phyloP scores from a whole-genome alignment of 2,113 vertebrate species.

The Lutjanus erythropterus region DNA sequence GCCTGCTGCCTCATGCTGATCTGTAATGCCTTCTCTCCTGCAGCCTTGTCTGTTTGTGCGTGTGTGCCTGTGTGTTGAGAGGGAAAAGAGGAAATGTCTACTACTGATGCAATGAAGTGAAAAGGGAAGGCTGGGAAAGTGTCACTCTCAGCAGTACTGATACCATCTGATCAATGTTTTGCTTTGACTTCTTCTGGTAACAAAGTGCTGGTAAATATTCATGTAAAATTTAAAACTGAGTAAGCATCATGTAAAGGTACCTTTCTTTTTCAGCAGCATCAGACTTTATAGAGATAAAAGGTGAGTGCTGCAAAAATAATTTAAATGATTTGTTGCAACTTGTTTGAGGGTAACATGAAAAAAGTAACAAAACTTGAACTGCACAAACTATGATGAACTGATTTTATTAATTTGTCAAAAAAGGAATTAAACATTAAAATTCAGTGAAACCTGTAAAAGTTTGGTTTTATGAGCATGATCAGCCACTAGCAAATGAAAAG shows the following conservation, averaged over 20 bases:
- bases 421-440: neutral
- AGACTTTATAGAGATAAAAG: too few species aligned
- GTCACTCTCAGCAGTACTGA: neutral
- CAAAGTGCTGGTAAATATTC: neutral
- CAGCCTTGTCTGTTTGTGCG: slow-evolving; percentile 24
- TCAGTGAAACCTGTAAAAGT: neutral
- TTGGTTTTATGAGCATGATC: too few species aligned
- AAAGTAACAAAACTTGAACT: too few species aligned
- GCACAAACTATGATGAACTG: too few species aligned
- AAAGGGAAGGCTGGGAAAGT: slow-evolving; percentile 46
- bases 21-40: slow-evolving; percentile 39
- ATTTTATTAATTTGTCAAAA: neutral
- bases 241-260: too few species aligned
- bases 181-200: slow-evolving; percentile 6
- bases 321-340: too few species aligned
- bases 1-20: slow-evolving; percentile 63
- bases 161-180: slow-evolving; percentile 1
- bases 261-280: too few species aligned
- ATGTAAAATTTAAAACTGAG: neutral
- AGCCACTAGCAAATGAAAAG: too few species aligned
- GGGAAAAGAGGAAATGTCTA: slow-evolving; percentile 56
- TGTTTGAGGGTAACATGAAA: too few species aligned
- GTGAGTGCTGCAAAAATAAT: too few species aligned
- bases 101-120: slow-evolving; percentile 48
- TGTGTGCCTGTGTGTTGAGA: slow-evolving; percentile 13